phyloP scores from a whole-genome alignment of 2,113 vertebrate species.

The Tachuris rubrigastra region DNA sequence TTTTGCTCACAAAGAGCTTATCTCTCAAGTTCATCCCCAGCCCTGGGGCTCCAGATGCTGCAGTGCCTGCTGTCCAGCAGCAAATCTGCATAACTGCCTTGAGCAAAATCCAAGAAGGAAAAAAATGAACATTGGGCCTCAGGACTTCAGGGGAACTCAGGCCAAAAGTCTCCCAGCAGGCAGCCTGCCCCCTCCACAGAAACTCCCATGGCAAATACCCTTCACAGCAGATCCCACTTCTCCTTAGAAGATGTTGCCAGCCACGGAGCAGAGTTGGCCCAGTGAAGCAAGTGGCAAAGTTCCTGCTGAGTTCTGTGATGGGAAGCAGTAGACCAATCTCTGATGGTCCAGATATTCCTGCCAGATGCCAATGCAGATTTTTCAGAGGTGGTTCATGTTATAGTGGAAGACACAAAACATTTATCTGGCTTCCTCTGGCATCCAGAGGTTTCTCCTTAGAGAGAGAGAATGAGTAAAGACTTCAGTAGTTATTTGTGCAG shows the following conservation, averaged over 20 bases:
- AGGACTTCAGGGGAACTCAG: not conserved
- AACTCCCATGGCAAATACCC: not conserved
- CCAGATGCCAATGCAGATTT: not conserved
- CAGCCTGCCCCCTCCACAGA: not conserved
- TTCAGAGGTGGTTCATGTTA: not conserved
- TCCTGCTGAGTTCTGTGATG: not conserved
- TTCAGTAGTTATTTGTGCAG: not conserved
- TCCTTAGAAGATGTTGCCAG: not conserved
- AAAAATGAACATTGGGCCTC: not conserved
- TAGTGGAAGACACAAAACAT: not conserved
- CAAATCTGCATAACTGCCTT: not conserved
- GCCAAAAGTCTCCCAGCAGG: not conserved
- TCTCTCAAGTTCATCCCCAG: not conserved
- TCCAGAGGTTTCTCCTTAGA: not conserved
- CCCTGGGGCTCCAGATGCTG: fast-evolving
- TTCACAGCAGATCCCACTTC: fast-evolving
- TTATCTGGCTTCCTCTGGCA: not conserved
- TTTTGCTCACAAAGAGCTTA: not conserved
- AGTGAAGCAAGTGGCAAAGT: not conserved
- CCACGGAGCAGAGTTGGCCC: not conserved
- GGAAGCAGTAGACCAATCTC: not conserved
- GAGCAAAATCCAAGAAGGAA: not conserved
- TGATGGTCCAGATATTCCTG: not conserved
- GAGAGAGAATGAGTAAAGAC: not conserved
- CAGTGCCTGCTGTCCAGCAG: not conserved